Conservation (phyloP, 2,888 invertebrate species). For the Pasiphila rectangulata region DNA sequence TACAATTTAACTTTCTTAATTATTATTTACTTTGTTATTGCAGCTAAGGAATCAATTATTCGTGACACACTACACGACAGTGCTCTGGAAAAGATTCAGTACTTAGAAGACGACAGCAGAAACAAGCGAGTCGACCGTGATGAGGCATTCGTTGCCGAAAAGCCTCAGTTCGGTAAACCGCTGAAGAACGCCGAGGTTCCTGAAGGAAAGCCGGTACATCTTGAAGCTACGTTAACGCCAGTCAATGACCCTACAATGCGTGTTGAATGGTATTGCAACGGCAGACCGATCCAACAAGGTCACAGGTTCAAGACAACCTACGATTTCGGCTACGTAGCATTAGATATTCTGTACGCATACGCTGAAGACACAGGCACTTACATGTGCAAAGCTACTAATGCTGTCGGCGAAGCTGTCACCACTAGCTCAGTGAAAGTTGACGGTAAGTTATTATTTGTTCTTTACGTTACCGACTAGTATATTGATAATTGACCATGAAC, state of each 20-base stretch:
- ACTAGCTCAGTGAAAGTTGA: constrained; percentile 93
- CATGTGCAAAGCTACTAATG: constrained; percentile 97
- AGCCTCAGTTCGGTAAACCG: constrained; percentile 94
- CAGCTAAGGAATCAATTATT: constrained; percentile 91
- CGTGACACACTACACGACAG: constrained; percentile 96
- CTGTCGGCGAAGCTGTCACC: constrained; percentile 96
- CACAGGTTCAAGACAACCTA: constrained; percentile 97
- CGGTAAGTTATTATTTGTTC: constrained; percentile 76
- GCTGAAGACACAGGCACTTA: constrained; percentile 98
- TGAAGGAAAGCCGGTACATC: constrained; percentile 93
- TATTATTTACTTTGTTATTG: no score
- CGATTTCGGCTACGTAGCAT: constrained; percentile 98
- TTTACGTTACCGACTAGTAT: neutral
- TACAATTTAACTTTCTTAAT: no score
- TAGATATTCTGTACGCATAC: constrained; percentile 97
- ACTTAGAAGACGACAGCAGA: constrained; percentile 92
- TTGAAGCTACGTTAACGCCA: constrained; percentile 97
- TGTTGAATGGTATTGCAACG: constrained; percentile 99
- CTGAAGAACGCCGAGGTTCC: constrained; percentile 91
- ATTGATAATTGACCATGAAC: neutral
- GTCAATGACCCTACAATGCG: constrained; percentile 99
- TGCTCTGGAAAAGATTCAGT: constrained; percentile 94
- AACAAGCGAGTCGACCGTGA: constrained; percentile 86
- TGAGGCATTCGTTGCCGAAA: constrained; percentile 88
- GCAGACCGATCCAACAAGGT: constrained; percentile 94